Evolutionary conservation across 2,113 vertebrate species (phyloP).

Genomic region (Spea bombifrons): DNA sequence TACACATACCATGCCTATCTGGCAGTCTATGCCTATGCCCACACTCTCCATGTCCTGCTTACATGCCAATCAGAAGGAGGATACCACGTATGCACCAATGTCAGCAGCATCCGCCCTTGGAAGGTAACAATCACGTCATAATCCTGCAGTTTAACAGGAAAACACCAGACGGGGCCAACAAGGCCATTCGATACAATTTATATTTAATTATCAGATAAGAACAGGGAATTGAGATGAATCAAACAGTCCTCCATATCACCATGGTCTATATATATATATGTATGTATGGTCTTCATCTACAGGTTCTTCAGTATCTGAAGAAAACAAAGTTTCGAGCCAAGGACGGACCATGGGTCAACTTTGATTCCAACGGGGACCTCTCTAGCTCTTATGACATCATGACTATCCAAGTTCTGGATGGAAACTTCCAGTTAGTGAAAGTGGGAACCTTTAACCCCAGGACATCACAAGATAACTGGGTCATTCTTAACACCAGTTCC

Average conservation of each 20-base stretch:
- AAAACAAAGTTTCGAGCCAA: not conserved
- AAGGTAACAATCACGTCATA: not conserved
- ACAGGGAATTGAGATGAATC: too few species aligned
- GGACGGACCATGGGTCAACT: not conserved
- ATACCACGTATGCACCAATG: not conserved
- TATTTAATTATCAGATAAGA: too few species aligned
- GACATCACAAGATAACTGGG: not conserved
- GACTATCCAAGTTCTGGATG: not conserved
- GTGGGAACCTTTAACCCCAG: constrained; percentile 6
- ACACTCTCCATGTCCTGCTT: constrained; percentile 10
- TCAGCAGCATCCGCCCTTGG: not conserved
- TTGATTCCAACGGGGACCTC: constrained; percentile 16
- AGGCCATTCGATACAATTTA: too few species aligned
- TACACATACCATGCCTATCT: constrained; percentile 39
- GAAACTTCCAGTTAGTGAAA: constrained; percentile 1
- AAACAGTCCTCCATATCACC: too few species aligned
- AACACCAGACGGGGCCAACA: too few species aligned
- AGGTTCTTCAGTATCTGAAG: constrained; percentile 16
- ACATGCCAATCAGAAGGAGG: not conserved
- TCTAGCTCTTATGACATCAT: constrained; percentile 24
- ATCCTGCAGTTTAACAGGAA: too few species aligned
- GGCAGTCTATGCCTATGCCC: constrained; percentile 31
- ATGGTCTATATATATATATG: too few species aligned
- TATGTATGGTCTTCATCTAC: not conserved
- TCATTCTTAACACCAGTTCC: constrained; percentile 13